Evolutionary conservation across 2,797 vertebrate genomes (phyloP).

Genomic region (Gallinago nigripennis): DNA sequence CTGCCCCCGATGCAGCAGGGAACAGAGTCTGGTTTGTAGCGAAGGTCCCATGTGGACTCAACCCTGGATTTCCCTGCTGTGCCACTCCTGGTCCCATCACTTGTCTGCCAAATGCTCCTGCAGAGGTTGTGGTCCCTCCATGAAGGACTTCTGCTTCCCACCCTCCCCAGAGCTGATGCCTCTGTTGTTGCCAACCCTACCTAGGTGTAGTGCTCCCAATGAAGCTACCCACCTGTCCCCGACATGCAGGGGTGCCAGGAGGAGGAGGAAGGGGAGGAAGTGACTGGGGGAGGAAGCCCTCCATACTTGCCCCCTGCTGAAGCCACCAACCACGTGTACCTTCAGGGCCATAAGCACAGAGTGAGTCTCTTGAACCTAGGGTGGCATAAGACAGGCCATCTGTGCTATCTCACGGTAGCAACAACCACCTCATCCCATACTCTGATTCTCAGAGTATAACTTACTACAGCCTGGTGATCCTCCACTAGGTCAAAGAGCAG

Average conservation of each 20-base stretch:
- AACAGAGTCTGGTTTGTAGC: background rate
- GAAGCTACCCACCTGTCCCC: background rate
- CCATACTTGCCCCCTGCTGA: no score
- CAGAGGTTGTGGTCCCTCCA: fast-evolving
- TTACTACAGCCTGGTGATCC: background rate
- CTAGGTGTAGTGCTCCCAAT: fast-evolving
- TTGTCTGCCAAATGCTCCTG: background rate
- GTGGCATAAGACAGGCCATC: background rate
- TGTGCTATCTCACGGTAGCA: background rate
- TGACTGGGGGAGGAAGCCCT: fast-evolving
- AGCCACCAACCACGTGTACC: fast-evolving
- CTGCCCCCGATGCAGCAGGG: background rate
- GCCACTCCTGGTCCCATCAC: background rate
- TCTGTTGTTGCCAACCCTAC: background rate
- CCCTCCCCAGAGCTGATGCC: background rate
- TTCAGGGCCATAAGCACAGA: background rate
- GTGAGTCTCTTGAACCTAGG: fast-evolving
- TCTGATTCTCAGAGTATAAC: background rate
- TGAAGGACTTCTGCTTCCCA: background rate
- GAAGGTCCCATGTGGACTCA: background rate
- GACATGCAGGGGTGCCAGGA: background rate
- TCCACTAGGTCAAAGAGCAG: background rate
- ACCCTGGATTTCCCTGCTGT: background rate
- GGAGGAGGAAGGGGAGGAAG: background rate
- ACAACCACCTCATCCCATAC: background rate